Evolutionary conservation across 2,113 vertebrate genomes (phyloP), one percentile per base, ranked within the genome.

Genomic region (Saccopteryx bilineata): DNA sequence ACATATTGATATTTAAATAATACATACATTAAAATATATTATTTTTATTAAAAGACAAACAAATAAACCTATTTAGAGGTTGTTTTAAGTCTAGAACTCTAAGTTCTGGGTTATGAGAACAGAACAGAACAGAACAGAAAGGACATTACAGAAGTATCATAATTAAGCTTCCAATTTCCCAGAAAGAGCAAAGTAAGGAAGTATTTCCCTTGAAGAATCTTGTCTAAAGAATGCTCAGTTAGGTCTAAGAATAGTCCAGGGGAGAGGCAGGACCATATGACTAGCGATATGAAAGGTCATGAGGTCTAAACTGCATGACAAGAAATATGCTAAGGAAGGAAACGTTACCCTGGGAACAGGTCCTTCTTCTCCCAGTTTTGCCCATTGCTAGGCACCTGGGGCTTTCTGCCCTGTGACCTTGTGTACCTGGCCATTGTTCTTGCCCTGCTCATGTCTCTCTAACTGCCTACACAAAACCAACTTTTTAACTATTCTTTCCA

Each of bases 1-100:
- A 31, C 50, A 48, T 63, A 23, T 79, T 95, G 91, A 76, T 54
- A 74, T 24, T 91, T 95, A 94, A 92, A 76, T 89, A 94, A 74
- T 28, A 33, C 31, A 48, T 46, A 6, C 17, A 81, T 91, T 83
- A 60, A 82, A 81, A 92, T 74, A 7, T 52, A 63, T 13, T 72
- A 33, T 84, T 81, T 23, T 92, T 28, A 80, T 89, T 93, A 72
- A 87, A 19, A 69, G 33, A 33, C 17, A 28, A 69, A 69, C 18
- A 65, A 33, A 69, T 18, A 92, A 80, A 60, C 12, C 24, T 28
- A 60, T 80, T 85, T 63, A 76, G 54, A 75, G 12, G 31, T 75
- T 61, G 3, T 80, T 56, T 72, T 91, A 89, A 80, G 28, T 80
- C 60, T 50, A 84, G 46, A 95, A 11, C n/a, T 83, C 66, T n/a